Percentiles rank a stretch among this genome's conserved stretches.
These are phyloP conservation scores for Tortrix viridana DNA, from an alignment of 2,888 invertebrate genomes.

Conservation along the genomic window DNA sequence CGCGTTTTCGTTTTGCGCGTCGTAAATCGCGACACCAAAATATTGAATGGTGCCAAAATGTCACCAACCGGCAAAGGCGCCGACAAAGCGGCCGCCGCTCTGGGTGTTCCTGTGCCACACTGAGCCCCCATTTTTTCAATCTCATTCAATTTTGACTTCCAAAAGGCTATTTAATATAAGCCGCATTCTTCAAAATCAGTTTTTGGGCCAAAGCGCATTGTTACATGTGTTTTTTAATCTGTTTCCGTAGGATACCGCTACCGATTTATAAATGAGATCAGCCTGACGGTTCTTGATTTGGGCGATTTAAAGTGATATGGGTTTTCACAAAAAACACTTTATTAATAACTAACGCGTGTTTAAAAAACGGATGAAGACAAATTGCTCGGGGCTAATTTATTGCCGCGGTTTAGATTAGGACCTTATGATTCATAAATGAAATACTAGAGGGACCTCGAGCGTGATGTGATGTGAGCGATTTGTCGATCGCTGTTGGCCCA, in stretches of 20 bases:
- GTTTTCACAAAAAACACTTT: slow-evolving; percentile 71
- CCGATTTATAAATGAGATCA: slow-evolving; percentile 80
- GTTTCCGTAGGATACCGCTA: slow-evolving; percentile 84
- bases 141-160: slow-evolving; percentile 84
- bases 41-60: slow-evolving; percentile 84
- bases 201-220: slow-evolving; percentile 79
- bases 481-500: too few relatives aligned
- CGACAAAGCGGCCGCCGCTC: slow-evolving; percentile 79
- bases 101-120: slow-evolving; percentile 80
- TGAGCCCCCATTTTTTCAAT: slow-evolving; percentile 82
- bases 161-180: slow-evolving; percentile 83
- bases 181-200: slow-evolving; percentile 81
- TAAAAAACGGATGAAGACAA: slow-evolving; percentile 77
- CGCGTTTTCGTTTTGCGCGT: slow-evolving; percentile 70
- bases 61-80: slow-evolving; percentile 78
- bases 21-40: slow-evolving; percentile 82
- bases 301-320: slow-evolving; percentile 80
- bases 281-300: slow-evolving; percentile 72
- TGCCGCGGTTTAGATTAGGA: slow-evolving; percentile 39
- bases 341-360: slow-evolving; percentile 78
- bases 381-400: slow-evolving; percentile 64
- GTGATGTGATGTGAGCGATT: too few relatives aligned
- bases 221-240: slow-evolving; percentile 78
- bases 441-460: neutral
- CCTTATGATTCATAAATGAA: slow-evolving; percentile 58